These are phyloP conservation scores for Apis mellifera DNA, from an alignment of 1,140 invertebrate genomes.

Conservation along the genomic window DNA sequence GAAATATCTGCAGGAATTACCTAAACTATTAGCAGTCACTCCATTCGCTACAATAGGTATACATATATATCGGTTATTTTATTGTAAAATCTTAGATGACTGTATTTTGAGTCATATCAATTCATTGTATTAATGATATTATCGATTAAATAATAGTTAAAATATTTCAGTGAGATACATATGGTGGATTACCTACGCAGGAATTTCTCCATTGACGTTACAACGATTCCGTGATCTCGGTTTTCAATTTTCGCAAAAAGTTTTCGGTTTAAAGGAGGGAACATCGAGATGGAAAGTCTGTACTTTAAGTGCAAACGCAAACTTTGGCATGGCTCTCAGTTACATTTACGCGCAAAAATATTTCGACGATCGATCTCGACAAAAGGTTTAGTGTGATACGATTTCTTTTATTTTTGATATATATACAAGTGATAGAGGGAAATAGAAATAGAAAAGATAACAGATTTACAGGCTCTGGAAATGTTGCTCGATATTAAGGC, in stretches of 20 bases:
- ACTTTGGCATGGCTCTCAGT: constrained; percentile 90
- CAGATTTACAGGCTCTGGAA: constrained; percentile 83
- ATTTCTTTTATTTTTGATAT: background rate
- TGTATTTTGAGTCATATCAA: background rate
- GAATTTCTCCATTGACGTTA: constrained; percentile 84
- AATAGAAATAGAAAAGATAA: background rate
- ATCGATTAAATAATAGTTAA: background rate
- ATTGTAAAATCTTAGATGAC: background rate
- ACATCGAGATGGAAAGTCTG: constrained; percentile 88
- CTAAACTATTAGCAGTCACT: constrained; percentile 80
- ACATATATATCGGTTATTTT: background rate
- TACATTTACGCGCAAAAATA: constrained; percentile 88
- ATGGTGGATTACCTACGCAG: constrained; percentile 87
- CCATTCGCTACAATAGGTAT: constrained; percentile 82
- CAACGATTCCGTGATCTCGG: constrained; percentile 83
- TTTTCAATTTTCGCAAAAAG: constrained; percentile 84
- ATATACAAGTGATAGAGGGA: background rate
- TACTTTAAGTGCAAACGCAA: constrained; percentile 88
- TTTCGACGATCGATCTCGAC: constrained; percentile 86
- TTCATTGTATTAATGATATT: background rate
- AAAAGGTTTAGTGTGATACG: constrained; percentile 81
- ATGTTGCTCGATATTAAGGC: constrained; percentile 89
- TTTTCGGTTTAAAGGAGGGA: constrained; percentile 84
- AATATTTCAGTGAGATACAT: constrained; percentile 83
- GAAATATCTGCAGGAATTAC: constrained; percentile 83